phyloP scores from a whole-genome alignment of 1,140 invertebrate genomes.

The Cotesia vestalis region DNA sequence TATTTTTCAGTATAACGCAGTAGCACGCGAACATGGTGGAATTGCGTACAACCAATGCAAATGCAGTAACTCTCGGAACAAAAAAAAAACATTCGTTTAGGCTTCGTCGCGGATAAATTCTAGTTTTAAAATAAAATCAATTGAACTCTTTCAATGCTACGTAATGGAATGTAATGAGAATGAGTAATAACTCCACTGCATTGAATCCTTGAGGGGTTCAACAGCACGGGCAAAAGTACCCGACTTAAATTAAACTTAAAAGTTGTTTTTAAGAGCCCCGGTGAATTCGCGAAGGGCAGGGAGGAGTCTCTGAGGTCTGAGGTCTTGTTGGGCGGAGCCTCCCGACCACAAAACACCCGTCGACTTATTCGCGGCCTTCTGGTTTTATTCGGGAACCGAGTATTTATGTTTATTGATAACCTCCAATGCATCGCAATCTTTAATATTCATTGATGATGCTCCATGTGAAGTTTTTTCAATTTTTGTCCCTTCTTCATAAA shows the following conservation, averaged over 20 bases:
- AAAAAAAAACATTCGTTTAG: too few relatives aligned
- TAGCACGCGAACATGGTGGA: slow-evolving; percentile 35
- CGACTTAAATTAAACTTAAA: not conserved
- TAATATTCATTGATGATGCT: too few relatives aligned
- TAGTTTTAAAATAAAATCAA: too few relatives aligned
- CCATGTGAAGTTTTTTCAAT: too few relatives aligned
- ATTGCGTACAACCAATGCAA: not conserved
- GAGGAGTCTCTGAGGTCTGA: slow-evolving; percentile 61
- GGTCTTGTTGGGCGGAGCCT: slow-evolving; percentile 64
- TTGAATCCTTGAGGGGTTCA: not conserved
- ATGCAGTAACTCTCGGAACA: too few relatives aligned
- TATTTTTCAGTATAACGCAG: not conserved
- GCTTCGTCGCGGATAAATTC: too few relatives aligned
- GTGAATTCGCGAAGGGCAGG: slow-evolving; percentile 49
- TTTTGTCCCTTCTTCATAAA: too few relatives aligned
- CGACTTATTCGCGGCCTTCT: slow-evolving; percentile 47
- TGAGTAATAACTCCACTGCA: too few relatives aligned
- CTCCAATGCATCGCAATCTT: too few relatives aligned
- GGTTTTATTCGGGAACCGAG: slow-evolving; percentile 21
- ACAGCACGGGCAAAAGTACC: slow-evolving; percentile 1
- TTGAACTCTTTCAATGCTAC: too few relatives aligned
- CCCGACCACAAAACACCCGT: slow-evolving; percentile 62
- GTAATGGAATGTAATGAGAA: too few relatives aligned
- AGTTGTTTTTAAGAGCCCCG: not conserved
- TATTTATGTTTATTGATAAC: not conserved